Evolutionary conservation across 2,797 vertebrate species (phyloP), one percentile per base, ranked within the genome.

Genomic region (Clamator glandarius): DNA sequence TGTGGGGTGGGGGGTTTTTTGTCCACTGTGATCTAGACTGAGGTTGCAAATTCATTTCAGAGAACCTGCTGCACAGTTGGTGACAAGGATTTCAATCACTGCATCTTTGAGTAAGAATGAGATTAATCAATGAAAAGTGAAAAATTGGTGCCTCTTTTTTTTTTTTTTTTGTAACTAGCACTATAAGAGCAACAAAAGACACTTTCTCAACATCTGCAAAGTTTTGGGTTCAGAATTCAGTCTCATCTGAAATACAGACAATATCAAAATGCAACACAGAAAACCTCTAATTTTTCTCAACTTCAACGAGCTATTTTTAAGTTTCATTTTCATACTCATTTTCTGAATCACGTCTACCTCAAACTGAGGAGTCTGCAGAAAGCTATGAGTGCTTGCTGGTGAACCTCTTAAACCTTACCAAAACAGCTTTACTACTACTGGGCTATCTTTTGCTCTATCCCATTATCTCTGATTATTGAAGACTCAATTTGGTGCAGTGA

Each of bases 21-120:
- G 18, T 62, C 87, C 70, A 11, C 73, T 64, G 63, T 87, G 79
- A 84, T 82, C 87, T 89, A 81, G 69, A 70, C 67, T 63, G 82
- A 81, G 59, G 41, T 73, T 82, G 70, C 33, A 95, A 63, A 88
- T 90, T 90, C 23, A 33, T 82, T 92, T 96, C 67, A 29, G 76
- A 91, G 83, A 84, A 75, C 33, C 87, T 84, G 70, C 59, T 91
- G 16, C 44, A 50, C 67, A 63, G 85, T 66, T 2, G 7, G 76
- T 76, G 73, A 91, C 50, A 69, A 78, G 63, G 74, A 68, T 94
- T 93, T 95, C 90, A 92, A 48, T 82, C 72, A 57, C 78, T 72
- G 52, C 58, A 39, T 68, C 61, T 90, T 83, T 77, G 33, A 55
- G 80, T 82, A 92, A 90, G 70, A 90, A 82, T 50, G 68, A 84